A percentile compares a stretch with the other conserved stretches of the same genome.
Evolutionary conservation across 2,888 invertebrate species (phyloP).

Genomic region (Oconnorella tubifera): DNA sequence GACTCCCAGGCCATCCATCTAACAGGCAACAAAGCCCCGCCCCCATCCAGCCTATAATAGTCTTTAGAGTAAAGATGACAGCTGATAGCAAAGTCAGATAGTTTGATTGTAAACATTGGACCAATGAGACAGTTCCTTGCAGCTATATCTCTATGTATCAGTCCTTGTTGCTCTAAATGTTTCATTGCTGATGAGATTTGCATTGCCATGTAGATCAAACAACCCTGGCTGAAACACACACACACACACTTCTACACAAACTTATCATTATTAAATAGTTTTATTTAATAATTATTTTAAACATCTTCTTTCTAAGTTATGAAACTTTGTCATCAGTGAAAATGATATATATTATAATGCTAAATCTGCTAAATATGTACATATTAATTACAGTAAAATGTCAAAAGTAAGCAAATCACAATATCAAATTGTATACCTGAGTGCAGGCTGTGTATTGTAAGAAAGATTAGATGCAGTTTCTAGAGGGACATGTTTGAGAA

Average conservation of each 20-base stretch:
- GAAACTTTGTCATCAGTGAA: too few species aligned
- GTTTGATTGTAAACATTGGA: constrained; percentile 66
- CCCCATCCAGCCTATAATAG: constrained; percentile 63
- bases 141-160: constrained; percentile 84
- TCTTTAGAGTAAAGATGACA: constrained; percentile 23
- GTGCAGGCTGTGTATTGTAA: too few species aligned
- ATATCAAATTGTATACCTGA: too few species aligned
- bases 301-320: too few species aligned
- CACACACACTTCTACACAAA: background rate
- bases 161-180: constrained; percentile 80
- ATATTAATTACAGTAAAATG: too few species aligned
- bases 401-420: too few species aligned
- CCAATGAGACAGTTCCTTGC: constrained; percentile 83
- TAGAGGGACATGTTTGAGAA: constrained; percentile 61
- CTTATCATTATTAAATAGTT: too few species aligned
- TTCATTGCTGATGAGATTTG: constrained; percentile 87
- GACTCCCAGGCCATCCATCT: constrained; percentile 89
- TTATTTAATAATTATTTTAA: too few species aligned
- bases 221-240: constrained; percentile 66
- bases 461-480: constrained; percentile 57
- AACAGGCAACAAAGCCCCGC: constrained; percentile 66
- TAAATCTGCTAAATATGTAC: too few species aligned
- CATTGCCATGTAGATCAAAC: constrained; percentile 74
- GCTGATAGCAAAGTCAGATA: constrained; percentile 25
- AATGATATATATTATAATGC: too few species aligned